Evolutionary conservation across 2,113 vertebrate species (phyloP), one percentile per base, ranked within the genome.

Genomic region (Podarcis raffonei): DNA sequence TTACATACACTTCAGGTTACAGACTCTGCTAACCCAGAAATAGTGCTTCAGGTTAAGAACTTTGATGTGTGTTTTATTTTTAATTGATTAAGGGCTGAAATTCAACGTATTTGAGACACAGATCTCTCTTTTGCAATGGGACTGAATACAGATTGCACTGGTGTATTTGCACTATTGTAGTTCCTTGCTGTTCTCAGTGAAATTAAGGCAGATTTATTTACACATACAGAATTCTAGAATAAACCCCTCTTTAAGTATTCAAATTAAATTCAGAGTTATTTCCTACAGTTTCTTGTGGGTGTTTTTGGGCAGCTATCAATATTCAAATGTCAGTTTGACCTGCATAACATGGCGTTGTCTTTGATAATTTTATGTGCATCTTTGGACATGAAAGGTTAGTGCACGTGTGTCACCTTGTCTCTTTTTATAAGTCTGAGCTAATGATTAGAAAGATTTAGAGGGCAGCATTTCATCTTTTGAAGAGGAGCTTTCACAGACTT

Each of bases 401-500:
- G 16, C 68, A 32, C n/a, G 32, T 69, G n/a, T 83, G 27, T 69
- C 81, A 79, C 32, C 42, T 71, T 37, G 74, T 77, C 59, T 53
- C 39, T 77, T 75, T 87, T 80, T 72, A 72, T 69, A 87, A 87
- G 59, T 32, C 76, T 68, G 72, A 69, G 62, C 74, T 83, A 77
- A 84, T 30, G 74, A 89, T 69, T 12, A n/a, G 32, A 22, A 83
- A 88, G 90, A 95, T 92, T 93, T 81, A 90, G 94, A 95, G 89
- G 87, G 32, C 89, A 91, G 90, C 94, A 88, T 89, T 95, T 94
- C 90, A 95, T 95, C 90, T 81, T 95, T 94, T 95, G 91, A 95
- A 96, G 88, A 93, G 90, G 94, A 96, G 93, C 93, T 93, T 96
- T 94, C 94, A 94, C 90, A 94, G 93, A 91, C 82, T 94, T 88